phyloP scores from a whole-genome alignment of 1,140 invertebrate species.

The Eriocheir sinensis region DNA sequence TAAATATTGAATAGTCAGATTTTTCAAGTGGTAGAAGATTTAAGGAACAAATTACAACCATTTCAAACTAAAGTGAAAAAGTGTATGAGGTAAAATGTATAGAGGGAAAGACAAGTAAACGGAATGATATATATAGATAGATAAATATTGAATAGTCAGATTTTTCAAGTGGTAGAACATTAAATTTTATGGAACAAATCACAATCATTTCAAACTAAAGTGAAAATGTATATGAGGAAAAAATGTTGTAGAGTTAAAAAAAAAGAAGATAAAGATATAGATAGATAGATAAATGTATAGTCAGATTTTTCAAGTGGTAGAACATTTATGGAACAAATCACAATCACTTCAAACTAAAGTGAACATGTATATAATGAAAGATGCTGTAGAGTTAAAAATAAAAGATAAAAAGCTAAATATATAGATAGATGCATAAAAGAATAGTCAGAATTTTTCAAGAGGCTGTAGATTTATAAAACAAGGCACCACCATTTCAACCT shows the following conservation, averaged over 20 bases:
- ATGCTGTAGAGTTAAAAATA: not conserved
- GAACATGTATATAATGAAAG: not conserved
- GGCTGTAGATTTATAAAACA: too few relatives aligned
- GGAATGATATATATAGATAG: not conserved
- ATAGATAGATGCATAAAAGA: constrained; percentile 35
- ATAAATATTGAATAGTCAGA: constrained; percentile 34
- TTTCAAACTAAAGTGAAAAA: not conserved
- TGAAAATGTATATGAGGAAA: not conserved
- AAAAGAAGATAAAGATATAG: constrained; percentile 39
- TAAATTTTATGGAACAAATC: too few relatives aligned
- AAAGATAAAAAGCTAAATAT: constrained; percentile 43
- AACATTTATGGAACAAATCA: too few relatives aligned
- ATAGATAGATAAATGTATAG: constrained; percentile 42
- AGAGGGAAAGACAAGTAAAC: not conserved
- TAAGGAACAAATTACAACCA: too few relatives aligned
- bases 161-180: too few relatives aligned
- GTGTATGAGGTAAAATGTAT: not conserved
- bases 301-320: too few relatives aligned
- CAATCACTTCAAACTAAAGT: too few relatives aligned
- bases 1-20: constrained; percentile 43
- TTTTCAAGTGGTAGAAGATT: too few relatives aligned
- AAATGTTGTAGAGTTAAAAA: not conserved
- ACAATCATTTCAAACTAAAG: too few relatives aligned
- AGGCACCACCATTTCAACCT: too few relatives aligned
- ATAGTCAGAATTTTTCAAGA: constrained; percentile 36